These are phyloP conservation scores for Venusia cambrica DNA, from an alignment of 2,888 invertebrate species.

Conservation along the genomic window DNA sequence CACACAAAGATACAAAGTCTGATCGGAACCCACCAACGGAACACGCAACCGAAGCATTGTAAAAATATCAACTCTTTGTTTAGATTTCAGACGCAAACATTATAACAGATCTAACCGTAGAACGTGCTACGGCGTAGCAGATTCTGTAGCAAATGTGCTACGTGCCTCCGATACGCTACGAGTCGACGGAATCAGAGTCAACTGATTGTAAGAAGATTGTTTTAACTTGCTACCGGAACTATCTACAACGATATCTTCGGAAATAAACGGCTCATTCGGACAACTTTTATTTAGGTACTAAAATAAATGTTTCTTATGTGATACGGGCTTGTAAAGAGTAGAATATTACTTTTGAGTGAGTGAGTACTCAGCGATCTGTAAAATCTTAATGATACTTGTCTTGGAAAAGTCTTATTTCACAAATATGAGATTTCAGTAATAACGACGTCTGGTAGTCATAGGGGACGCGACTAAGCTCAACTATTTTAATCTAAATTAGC, in stretches of 20 bases:
- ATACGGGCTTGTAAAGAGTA: not conserved
- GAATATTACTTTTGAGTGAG: slow-evolving; percentile 1
- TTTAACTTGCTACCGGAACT: slow-evolving; percentile 3
- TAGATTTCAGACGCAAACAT: slow-evolving; percentile 8
- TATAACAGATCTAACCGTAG: slow-evolving; percentile 12
- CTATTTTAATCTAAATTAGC: slow-evolving; percentile 70
- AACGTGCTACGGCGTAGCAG: slow-evolving; percentile 14
- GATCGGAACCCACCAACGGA: too few relatives aligned
- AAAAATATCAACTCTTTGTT: too few relatives aligned
- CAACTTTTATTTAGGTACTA: too few relatives aligned
- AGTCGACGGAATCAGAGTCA: not conserved
- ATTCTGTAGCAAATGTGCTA: slow-evolving; percentile 16
- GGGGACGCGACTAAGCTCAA: slow-evolving; percentile 44
- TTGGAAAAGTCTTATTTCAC: not conserved
- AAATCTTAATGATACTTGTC: slow-evolving; percentile 2
- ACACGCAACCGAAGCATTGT: too few relatives aligned
- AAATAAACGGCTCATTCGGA: too few relatives aligned
- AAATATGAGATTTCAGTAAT: slow-evolving; percentile 25
- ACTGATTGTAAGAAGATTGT: slow-evolving; percentile 8
- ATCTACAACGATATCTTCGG: not conserved
- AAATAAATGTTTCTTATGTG: too few relatives aligned
- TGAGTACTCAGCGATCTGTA: not conserved
- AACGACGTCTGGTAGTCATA: slow-evolving; percentile 38
- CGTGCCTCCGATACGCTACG: slow-evolving; percentile 14
- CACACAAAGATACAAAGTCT: too few relatives aligned